A percentile compares a stretch with the other conserved stretches of the same genome.
Evolutionary conservation across 2,888 invertebrate species (phyloP).

Genomic region (Drosophila austrosaltans): DNA sequence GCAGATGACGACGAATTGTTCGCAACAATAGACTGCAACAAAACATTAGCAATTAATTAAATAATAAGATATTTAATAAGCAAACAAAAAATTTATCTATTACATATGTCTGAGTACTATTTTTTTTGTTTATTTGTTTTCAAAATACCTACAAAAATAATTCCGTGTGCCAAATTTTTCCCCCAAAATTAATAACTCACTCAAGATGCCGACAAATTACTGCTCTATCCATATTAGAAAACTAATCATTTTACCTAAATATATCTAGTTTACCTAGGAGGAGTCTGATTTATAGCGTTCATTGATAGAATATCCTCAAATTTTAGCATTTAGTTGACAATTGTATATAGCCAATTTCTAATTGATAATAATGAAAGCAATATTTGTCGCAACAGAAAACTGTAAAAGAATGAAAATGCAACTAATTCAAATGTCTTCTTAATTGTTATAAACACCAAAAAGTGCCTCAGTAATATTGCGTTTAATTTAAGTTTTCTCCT

Average conservation of each 20-base stretch:
- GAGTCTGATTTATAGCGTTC: background rate
- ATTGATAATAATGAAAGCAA: conserved; percentile 15
- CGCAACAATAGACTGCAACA: conserved; percentile 68
- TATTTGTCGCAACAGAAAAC: conserved; percentile 12
- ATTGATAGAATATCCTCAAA: background rate
- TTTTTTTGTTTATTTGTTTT: background rate
- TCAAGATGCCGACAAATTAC: conserved; percentile 31
- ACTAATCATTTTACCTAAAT: conserved; percentile 38
- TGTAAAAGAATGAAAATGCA: conserved; percentile 38
- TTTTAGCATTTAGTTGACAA: conserved; percentile 28
- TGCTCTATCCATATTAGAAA: conserved; percentile 24
- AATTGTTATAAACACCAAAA: conserved; percentile 79
- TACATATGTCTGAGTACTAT: background rate
- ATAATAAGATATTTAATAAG: conserved; percentile 12
- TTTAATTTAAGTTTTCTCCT: conserved; percentile 56
- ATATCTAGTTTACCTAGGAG: conserved; percentile 6
- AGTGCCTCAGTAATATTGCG: conserved; percentile 81
- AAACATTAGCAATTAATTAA: conserved; percentile 40
- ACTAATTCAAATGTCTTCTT: conserved; percentile 51
- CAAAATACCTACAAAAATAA: conserved; percentile 19
- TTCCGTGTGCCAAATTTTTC: conserved; percentile 68
- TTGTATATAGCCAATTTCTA: conserved; percentile 48
- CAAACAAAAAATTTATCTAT: conserved; percentile 19
- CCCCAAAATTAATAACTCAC: conserved; percentile 19
- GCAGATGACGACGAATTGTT: conserved; percentile 51